Evolutionary conservation across 2,888 invertebrate genomes (phyloP), one percentile per base, ranked within the genome.

Genomic region (Melanostoma mellinum): DNA sequence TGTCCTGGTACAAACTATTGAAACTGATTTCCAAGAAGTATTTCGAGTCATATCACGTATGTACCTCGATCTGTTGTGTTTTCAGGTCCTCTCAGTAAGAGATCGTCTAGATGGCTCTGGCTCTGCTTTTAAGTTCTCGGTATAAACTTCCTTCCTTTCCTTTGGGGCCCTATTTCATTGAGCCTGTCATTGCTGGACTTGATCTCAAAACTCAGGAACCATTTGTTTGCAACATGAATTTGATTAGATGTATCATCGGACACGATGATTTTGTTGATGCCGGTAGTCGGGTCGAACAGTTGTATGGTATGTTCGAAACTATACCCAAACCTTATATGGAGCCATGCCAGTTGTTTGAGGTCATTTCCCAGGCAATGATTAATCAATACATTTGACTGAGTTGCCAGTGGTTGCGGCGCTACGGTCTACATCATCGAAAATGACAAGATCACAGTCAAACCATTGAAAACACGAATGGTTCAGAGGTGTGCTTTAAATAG

Each of bases 361-460:
- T 97, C 0, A 98, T 98, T 86, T 97, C 99, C 67, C 94, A 99
- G 93, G 96, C 99, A 40, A 92, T 99, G 88, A n/a, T n/a, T n/a
- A n/a, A 94, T 99, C 78, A 99, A 98, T 91, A 98, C 99, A 0
- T 96, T 97, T 77, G 99, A 99, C 91, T 94, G 99, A 86, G 99
- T 99, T 92, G 99, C 99, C 88, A 98, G 99, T 85, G 99, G 99
- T 90, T 99, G 99, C 99, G 99, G 99, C 84, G 99, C 97, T 2
- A 94, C 97, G 38, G 98, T 99, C 71, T 96, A 98, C 91, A 94
- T 99, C 85, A 96, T 99, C 86, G 98, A 98, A 90, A 97, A 98
- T 90, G 97, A 98, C 90, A 97, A 98, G 92, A 95, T 98, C 68
- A 98, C 98, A 0, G 94, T 95, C 86, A 96, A 95, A 88, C 94